Conservation (phyloP, 2,113 vertebrate species). For the Hepsetus odoe region DNA sequence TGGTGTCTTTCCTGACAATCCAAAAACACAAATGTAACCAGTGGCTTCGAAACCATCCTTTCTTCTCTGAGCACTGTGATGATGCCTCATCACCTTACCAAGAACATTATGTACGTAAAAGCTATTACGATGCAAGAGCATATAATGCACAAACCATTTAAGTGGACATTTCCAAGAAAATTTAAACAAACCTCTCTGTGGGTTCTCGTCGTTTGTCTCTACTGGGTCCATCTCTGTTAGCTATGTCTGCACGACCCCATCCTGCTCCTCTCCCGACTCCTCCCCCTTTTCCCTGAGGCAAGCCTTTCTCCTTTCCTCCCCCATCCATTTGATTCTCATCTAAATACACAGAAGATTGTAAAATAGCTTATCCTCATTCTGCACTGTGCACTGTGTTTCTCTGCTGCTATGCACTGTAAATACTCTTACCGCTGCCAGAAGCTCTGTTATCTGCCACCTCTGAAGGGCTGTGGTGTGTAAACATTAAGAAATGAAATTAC, state of each 20-base stretch:
- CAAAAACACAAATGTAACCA: conserved; percentile 52
- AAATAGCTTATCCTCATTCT: neutral
- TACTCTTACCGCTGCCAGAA: conserved; percentile 73
- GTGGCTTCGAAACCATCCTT: neutral
- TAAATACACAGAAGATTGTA: conserved; percentile 40
- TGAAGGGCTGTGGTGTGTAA: neutral
- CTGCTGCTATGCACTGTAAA: too few relatives aligned
- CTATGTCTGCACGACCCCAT: conserved; percentile 33
- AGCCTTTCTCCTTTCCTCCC: conserved; percentile 69
- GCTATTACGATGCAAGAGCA: too few relatives aligned
- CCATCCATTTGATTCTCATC: conserved; percentile 84
- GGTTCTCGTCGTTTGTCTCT: conserved; percentile 37
- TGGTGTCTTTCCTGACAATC: conserved; percentile 84
- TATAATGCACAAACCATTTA: too few relatives aligned
- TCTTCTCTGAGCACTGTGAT: neutral
- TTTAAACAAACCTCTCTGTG: conserved; percentile 32
- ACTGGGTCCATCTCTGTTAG: conserved; percentile 7
- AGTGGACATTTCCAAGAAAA: too few relatives aligned
- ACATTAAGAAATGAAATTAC: neutral
- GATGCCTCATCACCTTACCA: neutral
- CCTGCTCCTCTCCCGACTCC: conserved; percentile 74
- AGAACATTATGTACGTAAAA: too few relatives aligned
- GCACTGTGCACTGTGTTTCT: neutral
- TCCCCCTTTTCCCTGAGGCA: conserved; percentile 75
- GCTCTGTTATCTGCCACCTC: conserved; percentile 68